These are phyloP conservation scores for Notothenia rossii DNA, from an alignment of 2,113 vertebrate genomes.

Conservation along the genomic window DNA sequence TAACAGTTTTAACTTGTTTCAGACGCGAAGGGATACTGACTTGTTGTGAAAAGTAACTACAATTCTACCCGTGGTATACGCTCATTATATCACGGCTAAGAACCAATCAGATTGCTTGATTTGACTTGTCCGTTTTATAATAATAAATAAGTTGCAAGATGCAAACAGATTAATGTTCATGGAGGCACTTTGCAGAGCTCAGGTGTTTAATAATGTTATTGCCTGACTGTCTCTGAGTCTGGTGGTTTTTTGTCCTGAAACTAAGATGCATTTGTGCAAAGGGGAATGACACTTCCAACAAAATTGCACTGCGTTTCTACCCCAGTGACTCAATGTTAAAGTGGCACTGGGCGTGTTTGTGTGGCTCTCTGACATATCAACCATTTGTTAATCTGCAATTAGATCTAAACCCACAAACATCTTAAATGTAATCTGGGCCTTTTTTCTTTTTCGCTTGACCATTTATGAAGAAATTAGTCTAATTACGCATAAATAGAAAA, in stretches of 20 bases:
- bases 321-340: neutral
- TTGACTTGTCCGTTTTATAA: no score
- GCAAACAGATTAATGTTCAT: no score
- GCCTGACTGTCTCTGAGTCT: no score
- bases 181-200: no score
- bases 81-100: no score
- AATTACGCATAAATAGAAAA: slow-evolving; percentile 83
- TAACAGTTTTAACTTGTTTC: no score
- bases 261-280: neutral
- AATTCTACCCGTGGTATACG: no score
- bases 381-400: slow-evolving; percentile 56
- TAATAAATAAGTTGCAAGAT: no score
- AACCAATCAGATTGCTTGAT: no score
- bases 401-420: slow-evolving; percentile 56
- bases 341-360: slow-evolving; percentile 1
- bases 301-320: neutral
- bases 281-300: neutral
- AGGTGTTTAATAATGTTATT: neutral
- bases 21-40: no score
- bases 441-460: slow-evolving; percentile 47
- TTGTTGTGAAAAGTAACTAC: no score
- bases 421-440: slow-evolving; percentile 39
- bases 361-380: slow-evolving; percentile 18
- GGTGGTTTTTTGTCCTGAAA: neutral
- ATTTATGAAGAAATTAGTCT: slow-evolving; percentile 71